These are phyloP conservation scores for Pelodiscus sinensis DNA, from an alignment of 2,113 vertebrate species.

Conservation along the genomic window DNA sequence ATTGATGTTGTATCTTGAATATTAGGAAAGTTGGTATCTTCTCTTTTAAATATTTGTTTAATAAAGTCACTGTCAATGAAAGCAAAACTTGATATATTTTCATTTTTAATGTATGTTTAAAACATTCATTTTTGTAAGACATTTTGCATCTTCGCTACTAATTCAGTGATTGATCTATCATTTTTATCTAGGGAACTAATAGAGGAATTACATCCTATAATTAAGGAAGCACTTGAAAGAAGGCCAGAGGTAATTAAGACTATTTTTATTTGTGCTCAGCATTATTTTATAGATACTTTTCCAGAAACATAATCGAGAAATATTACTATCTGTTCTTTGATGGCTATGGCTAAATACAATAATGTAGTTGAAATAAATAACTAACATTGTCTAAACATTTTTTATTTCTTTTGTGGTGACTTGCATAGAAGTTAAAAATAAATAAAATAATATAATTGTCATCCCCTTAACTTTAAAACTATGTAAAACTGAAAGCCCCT, in stretches of 20 bases:
- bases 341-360: background rate
- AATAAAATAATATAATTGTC: background rate
- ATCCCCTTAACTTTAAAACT: background rate
- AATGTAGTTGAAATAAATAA: background rate
- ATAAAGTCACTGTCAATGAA: background rate
- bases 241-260: conserved; percentile 92
- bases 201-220: conserved; percentile 98
- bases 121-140: background rate
- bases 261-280: background rate
- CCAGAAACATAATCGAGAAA: background rate
- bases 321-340: background rate
- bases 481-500: background rate
- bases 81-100: background rate
- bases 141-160: background rate
- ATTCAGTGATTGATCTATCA: conserved; percentile 27
- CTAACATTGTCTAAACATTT: background rate
- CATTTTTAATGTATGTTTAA: background rate
- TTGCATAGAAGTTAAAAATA: background rate
- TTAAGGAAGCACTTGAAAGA: conserved; percentile 99
- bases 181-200: conserved; percentile 90
- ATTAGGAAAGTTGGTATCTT: background rate
- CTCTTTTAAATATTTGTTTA: background rate
- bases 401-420: background rate
- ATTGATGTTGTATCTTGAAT: background rate
- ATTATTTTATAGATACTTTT: background rate